Conservation (phyloP, 1,140 invertebrate species). For the Anoplolepis gracilipes region DNA sequence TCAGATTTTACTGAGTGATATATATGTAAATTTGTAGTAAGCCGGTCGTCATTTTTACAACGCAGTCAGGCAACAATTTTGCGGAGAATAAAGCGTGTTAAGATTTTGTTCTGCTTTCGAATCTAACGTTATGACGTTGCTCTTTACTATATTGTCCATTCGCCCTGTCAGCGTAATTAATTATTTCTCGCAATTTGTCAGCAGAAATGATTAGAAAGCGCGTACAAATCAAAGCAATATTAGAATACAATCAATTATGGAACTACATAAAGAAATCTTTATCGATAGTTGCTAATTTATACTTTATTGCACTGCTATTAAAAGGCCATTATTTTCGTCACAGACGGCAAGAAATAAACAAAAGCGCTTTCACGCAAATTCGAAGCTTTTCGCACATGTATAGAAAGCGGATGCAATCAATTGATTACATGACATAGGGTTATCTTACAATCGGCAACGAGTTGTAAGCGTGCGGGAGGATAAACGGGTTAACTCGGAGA, state of each 20-base stretch:
- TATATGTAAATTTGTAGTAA: constrained; percentile 72
- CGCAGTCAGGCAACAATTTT: constrained; percentile 45
- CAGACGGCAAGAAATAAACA: neutral
- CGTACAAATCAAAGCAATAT: constrained; percentile 29
- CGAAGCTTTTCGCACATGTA: constrained; percentile 21
- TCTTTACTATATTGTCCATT: neutral
- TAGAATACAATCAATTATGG: constrained; percentile 2
- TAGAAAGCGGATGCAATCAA: constrained; percentile 35
- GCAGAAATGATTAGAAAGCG: constrained; percentile 34
- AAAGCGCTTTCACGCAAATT: constrained; percentile 30
- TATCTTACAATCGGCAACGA: constrained; percentile 12
- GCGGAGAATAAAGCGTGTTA: constrained; percentile 33
- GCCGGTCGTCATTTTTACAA: constrained; percentile 57
- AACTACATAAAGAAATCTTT: neutral
- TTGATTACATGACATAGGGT: constrained; percentile 29
- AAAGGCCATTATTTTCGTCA: neutral
- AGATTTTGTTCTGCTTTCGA: constrained; percentile 37
- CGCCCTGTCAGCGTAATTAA: constrained; percentile 32
- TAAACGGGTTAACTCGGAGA: constrained; percentile 35
- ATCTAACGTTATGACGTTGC: neutral
- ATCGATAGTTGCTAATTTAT: constrained; percentile 10
- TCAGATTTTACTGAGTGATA: constrained; percentile 56
- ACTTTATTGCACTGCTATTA: neutral
- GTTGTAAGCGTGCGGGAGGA: constrained; percentile 36
- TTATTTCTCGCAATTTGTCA: constrained; percentile 41